Base-by-base conservation (phyloP, 2,888 invertebrate species). In the Drosophila pseudotakahashii region DNA sequence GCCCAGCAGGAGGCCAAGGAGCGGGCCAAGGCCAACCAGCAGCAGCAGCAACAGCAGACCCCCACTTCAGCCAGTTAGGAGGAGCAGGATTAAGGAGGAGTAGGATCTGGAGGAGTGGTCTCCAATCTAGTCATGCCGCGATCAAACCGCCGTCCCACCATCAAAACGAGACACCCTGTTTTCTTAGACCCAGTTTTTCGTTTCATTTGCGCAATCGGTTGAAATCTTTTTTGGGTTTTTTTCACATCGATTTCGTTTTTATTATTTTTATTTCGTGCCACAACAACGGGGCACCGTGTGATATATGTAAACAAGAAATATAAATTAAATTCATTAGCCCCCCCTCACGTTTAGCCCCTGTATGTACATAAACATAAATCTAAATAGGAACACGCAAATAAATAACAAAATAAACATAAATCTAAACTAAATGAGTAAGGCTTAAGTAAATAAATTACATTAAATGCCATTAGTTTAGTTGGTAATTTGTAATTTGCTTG, bases 1-100 rank as follows among this genome's bases (percentile, higher is more conserved):
- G 97, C 98, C 0, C 97, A 97, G 91, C 97, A 97, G 79, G 97
- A 97, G 92, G 95, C 97, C 32, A 96, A 96, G 92, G 92, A 92
- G 67, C 82, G 92, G 37, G 90, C 91, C 39, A 92, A 92, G 62
- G 89, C 90, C 30, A 89, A 90, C 47, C 86, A 88, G 30, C 90
- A 90, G 44, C 86, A 89, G 57, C 86, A 80, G 23, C 78, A 78
- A 44, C 76, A 79, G 47, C 66, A 51, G 51, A 48, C 48, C 0
- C 30, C 66, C 39, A 71, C 42, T 39, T 58, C 75, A 0, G 78
- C 59, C 70, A 87, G 88, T 81, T 83, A 88, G 71, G 53, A 72
- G 53, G 54, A 47, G 62, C 39, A 54, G 54, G 11, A 36, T 14
- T n/a, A 44, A 61, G 44, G 45, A 53, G 45, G 44, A 53, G 39